These are phyloP conservation scores for Halichoerus grypus DNA, from an alignment of 2,113 vertebrate genomes.

Conservation along the genomic window DNA sequence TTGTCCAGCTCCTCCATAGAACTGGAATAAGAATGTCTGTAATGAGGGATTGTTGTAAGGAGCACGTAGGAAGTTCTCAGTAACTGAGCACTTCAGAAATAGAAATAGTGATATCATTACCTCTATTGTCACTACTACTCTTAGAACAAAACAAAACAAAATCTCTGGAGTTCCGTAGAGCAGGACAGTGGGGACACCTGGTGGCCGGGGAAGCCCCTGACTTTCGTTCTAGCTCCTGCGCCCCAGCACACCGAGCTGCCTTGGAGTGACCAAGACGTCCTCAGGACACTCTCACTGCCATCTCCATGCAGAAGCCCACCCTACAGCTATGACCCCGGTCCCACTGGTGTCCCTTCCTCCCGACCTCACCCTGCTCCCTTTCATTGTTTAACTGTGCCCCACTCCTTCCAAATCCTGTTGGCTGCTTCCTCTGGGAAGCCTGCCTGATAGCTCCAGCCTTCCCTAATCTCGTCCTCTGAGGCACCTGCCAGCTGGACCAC, in stretches of 20 bases:
- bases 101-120: fast-evolving
- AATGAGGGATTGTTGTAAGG: fast-evolving
- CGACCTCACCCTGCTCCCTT: background rate
- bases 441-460: background rate
- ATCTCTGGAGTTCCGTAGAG: background rate
- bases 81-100: fast-evolving
- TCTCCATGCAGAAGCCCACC: background rate
- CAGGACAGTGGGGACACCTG: slow-evolving; percentile 41
- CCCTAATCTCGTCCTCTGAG: background rate
- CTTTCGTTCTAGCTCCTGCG: fast-evolving
- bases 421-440: background rate
- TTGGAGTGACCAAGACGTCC: fast-evolving
- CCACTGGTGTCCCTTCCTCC: background rate
- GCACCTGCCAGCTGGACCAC: fast-evolving
- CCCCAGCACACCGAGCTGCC: background rate
- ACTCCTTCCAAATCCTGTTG: background rate
- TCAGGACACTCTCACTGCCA: fast-evolving
- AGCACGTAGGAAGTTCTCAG: fast-evolving
- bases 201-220: background rate
- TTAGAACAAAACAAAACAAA: background rate
- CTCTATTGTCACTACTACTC: background rate
- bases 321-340: background rate
- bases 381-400: background rate
- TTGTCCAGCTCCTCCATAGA: too few relatives aligned
- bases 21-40: fast-evolving